phyloP scores from a whole-genome alignment of 2,888 invertebrate genomes.

The Timema cristinae region DNA sequence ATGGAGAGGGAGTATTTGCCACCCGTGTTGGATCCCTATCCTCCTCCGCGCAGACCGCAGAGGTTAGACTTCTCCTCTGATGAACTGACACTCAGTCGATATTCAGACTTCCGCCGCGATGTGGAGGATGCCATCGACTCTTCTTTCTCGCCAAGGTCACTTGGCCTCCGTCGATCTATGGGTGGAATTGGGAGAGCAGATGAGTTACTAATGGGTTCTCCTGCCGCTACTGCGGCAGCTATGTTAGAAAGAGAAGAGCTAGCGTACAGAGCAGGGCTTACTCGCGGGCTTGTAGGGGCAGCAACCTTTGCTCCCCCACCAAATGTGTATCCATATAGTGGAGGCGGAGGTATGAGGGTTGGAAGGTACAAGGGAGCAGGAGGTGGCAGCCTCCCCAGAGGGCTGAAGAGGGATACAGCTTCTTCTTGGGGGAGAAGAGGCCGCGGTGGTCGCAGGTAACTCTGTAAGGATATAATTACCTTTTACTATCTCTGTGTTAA shows the following conservation, averaged over 20 bases:
- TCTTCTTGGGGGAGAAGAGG: no score
- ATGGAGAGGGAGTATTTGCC: slow-evolving; percentile 23
- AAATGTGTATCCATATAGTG: neutral
- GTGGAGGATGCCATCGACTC: slow-evolving; percentile 35
- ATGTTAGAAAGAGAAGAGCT: slow-evolving; percentile 30
- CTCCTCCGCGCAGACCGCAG: slow-evolving; percentile 20
- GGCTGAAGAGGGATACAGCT: no score
- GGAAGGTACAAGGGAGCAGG: no score
- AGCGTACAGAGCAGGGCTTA: slow-evolving; percentile 29
- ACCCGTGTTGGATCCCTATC: slow-evolving; percentile 21
- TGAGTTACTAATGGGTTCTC: slow-evolving; percentile 17
- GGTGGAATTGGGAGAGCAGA: neutral
- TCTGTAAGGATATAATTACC: no score
- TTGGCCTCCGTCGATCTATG: slow-evolving; percentile 16
- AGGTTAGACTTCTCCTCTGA: slow-evolving; percentile 31
- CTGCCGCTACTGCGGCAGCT: slow-evolving; percentile 25
- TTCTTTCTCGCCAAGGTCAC: slow-evolving; percentile 26
- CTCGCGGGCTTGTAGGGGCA: slow-evolving; percentile 27
- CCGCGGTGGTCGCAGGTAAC: no score
- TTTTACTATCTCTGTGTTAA: no score
- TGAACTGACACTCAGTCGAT: slow-evolving; percentile 32
- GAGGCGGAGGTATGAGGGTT: no score
- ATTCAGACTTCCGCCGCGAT: slow-evolving; percentile 34
- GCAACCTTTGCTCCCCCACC: slow-evolving; percentile 24
- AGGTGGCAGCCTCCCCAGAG: no score